Conservation (phyloP, 2,888 invertebrate genomes). For the Hemithea aestivaria region DNA sequence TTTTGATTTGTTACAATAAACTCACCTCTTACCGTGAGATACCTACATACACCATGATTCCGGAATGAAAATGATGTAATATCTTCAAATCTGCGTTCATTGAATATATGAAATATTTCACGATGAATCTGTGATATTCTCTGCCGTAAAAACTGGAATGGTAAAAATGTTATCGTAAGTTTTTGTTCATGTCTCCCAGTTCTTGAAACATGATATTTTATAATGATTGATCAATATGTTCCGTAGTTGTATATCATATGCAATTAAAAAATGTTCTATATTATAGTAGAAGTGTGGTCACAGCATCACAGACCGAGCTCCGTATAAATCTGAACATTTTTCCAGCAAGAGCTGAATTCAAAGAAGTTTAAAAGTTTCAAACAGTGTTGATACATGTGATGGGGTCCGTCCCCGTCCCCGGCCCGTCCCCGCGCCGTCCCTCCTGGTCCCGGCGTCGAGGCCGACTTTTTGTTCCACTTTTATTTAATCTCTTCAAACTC, state of each 20-base stretch:
- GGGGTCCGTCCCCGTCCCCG: constrained; percentile 25
- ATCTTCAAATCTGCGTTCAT: too few species aligned
- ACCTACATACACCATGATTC: constrained; percentile 21
- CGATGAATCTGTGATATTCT: too few species aligned
- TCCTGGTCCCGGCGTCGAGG: background rate
- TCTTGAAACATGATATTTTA: too few species aligned
- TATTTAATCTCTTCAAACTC: constrained; percentile 26
- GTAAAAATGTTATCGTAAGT: too few species aligned
- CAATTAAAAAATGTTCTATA: too few species aligned
- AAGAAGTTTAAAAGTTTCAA: constrained; percentile 49
- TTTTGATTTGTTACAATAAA: constrained; percentile 56
- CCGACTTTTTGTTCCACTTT: constrained; percentile 28
- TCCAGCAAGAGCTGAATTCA: constrained; percentile 41
- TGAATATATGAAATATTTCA: too few species aligned
- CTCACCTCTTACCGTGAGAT: constrained; percentile 33
- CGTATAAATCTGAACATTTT: constrained; percentile 53
- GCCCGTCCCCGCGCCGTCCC: background rate
- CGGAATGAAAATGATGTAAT: too few species aligned
- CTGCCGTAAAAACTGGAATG: too few species aligned
- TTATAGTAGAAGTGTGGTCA: constrained; percentile 7
- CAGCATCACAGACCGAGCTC: constrained; percentile 24
- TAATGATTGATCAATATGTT: too few species aligned
- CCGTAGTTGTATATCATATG: too few species aligned
- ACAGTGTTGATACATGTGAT: constrained; percentile 52
- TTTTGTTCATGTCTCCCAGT: too few species aligned